Percentiles rank a stretch among this genome's conserved stretches.
Evolutionary conservation across 2,113 vertebrate species (phyloP).

Genomic region (Copsychus sechellarum): DNA sequence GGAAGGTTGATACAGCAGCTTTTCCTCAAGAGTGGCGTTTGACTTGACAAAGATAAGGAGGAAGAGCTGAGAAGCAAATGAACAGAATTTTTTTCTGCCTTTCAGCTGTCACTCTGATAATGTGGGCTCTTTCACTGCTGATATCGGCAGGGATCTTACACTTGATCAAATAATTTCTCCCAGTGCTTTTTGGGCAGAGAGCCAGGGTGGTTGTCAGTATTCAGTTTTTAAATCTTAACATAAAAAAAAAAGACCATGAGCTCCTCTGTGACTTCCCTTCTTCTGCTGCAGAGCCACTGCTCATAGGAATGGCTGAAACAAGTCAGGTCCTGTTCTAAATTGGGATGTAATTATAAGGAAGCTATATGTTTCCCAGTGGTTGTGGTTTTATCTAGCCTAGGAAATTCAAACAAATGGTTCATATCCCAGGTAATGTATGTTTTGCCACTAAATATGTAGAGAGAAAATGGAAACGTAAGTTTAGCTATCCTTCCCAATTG

Average conservation of each 20-base stretch:
- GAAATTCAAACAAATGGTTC: conserved; percentile 10
- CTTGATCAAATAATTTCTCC: background rate
- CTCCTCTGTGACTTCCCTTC: background rate
- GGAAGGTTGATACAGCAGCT: background rate
- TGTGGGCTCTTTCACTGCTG: background rate
- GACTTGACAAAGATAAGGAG: background rate
- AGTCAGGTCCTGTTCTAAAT: conserved; percentile 53
- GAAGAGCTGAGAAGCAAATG: background rate
- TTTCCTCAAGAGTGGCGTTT: background rate
- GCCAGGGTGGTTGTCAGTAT: background rate
- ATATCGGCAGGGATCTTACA: background rate
- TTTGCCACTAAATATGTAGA: background rate
- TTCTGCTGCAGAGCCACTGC: background rate
- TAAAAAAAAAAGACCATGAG: rapidly evolving
- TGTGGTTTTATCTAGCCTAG: conserved; percentile 36
- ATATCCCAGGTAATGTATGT: background rate
- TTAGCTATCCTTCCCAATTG: background rate
- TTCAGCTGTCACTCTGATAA: background rate
- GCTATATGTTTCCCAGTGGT: background rate
- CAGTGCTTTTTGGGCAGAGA: background rate
- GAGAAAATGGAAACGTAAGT: background rate
- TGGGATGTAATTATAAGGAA: conserved; percentile 53
- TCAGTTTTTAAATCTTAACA: background rate
- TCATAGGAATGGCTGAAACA: background rate
- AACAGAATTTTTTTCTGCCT: background rate